These are phyloP conservation scores for Sebastes vulpes DNA, from an alignment of 2,797 vertebrate genomes.

Conservation along the genomic window DNA sequence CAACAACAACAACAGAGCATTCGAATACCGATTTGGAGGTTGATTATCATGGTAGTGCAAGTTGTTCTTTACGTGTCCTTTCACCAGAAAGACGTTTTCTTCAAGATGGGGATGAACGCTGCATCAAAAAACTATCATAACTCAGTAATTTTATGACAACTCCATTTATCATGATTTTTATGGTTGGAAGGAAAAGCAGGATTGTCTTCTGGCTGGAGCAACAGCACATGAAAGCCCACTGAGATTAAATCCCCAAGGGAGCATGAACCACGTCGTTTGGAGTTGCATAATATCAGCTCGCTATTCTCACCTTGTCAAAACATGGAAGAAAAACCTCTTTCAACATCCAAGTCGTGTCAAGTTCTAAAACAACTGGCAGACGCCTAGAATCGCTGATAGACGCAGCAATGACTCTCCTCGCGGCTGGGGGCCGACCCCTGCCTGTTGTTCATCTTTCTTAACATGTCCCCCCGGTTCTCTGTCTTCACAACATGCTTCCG, in stretches of 20 bases:
- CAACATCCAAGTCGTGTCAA: slow-evolving; percentile 39
- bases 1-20: too few relatives aligned
- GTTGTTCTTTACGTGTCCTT: not conserved
- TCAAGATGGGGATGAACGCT: not conserved
- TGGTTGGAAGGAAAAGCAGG: slow-evolving; percentile 32
- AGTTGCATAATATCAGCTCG: slow-evolving; percentile 22
- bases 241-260: slow-evolving; percentile 30
- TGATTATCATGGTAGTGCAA: not conserved
- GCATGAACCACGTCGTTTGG: slow-evolving; percentile 14
- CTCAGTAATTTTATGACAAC: slow-evolving; percentile 12
- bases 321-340: slow-evolving; percentile 13
- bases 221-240: slow-evolving; percentile 3
- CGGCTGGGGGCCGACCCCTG: slow-evolving; percentile 37
- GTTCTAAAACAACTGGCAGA: slow-evolving; percentile 41
- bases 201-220: slow-evolving; percentile 19
- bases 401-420: slow-evolving; percentile 38
- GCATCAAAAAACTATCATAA: not conserved
- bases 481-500: slow-evolving; percentile 37
- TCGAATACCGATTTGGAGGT: accelerated
- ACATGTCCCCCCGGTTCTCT: slow-evolving; percentile 35
- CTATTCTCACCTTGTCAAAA: slow-evolving; percentile 48
- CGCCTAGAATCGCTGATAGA: slow-evolving; percentile 40
- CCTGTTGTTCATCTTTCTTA: slow-evolving; percentile 10
- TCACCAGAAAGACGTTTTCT: not conserved
- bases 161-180: slow-evolving; percentile 37